Evolutionary conservation across 2,113 vertebrate genomes (phyloP).

Genomic region (Rhabdomys dilectus): DNA sequence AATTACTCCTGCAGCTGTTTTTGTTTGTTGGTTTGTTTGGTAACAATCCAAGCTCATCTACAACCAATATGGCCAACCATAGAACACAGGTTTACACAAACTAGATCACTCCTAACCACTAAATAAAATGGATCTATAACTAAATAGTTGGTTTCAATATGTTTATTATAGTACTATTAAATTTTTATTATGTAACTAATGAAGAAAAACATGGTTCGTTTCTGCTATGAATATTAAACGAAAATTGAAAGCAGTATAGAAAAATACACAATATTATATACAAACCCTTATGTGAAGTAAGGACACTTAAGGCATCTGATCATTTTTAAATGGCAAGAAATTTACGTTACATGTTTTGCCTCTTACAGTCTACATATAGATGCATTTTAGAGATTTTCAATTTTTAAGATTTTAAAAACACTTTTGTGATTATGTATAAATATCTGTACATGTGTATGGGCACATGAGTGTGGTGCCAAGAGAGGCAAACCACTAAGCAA

Average conservation of each 20-base stretch:
- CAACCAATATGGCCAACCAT: neutral
- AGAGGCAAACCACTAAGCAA: neutral
- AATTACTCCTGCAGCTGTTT: neutral
- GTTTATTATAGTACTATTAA: neutral
- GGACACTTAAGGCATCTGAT: neutral
- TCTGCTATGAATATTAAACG: neutral
- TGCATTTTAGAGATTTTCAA: neutral
- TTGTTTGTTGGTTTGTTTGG: too few species aligned
- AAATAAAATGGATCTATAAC: neutral
- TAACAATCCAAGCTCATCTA: neutral
- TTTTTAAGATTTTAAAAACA: neutral
- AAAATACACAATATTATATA: neutral
- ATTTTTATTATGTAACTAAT: neutral
- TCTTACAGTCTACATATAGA: neutral
- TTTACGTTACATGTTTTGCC: neutral
- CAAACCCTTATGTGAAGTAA: neutral
- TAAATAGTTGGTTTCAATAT: neutral
- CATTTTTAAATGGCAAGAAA: neutral
- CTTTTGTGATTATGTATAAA: neutral
- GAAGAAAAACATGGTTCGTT: neutral
- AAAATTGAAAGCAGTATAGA: neutral
- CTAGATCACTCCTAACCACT: neutral
- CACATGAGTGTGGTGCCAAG: neutral
- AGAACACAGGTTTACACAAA: neutral
- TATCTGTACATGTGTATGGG: neutral